phyloP scores from a whole-genome alignment of 2,797 vertebrate genomes.

The Rhodeus uyekii region DNA sequence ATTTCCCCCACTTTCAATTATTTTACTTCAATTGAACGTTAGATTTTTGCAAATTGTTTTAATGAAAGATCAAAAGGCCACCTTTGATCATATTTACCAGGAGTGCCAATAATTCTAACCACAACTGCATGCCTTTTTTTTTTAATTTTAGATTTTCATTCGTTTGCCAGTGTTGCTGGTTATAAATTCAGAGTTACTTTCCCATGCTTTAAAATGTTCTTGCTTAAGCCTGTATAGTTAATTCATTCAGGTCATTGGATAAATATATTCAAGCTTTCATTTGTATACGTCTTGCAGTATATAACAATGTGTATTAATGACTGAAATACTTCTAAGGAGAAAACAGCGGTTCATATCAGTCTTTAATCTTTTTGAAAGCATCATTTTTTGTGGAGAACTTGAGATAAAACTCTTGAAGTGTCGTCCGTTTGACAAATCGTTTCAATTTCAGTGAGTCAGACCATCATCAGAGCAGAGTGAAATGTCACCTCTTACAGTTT shows the following conservation, averaged over 20 bases:
- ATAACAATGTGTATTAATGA: neutral
- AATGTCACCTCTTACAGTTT: conserved; percentile 1
- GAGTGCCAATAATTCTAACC: too few species aligned
- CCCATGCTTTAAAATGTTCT: neutral
- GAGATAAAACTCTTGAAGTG: neutral
- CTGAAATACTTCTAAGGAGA: neutral
- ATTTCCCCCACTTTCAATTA: too few species aligned
- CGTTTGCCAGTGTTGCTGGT: neutral
- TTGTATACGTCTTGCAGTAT: neutral
- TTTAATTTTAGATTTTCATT: too few species aligned
- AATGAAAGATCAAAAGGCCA: too few species aligned
- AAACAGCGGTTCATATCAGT: neutral
- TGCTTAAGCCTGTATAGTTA: neutral
- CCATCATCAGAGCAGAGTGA: conserved; percentile 4
- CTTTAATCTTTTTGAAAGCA: neutral
- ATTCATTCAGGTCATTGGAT: neutral
- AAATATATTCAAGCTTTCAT: neutral
- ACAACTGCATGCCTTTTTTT: too few species aligned
- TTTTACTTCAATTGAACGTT: too few species aligned
- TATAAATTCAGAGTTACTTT: neutral
- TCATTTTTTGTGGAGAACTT: neutral
- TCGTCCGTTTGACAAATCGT: neutral
- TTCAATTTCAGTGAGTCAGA: conserved; percentile 2
- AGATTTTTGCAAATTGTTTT: too few species aligned
- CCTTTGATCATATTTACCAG: too few species aligned